These are phyloP conservation scores for Neuroterus valhalla DNA, from an alignment of 1,140 invertebrate species.

Conservation along the genomic window DNA sequence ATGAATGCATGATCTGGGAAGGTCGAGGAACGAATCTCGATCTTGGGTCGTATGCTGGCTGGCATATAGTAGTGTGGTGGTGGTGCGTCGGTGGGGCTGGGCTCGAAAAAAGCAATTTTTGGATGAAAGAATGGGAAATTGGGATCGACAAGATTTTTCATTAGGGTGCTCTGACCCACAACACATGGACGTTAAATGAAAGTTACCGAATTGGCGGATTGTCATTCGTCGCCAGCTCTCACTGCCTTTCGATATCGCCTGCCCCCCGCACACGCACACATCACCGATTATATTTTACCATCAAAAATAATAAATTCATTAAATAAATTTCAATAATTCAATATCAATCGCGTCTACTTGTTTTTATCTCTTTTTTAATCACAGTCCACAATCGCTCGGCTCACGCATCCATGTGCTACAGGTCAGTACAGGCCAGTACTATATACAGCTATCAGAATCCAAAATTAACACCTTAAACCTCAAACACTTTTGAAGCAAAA, in stretches of 20 bases:
- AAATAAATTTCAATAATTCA: slow-evolving; percentile 27
- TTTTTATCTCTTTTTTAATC: slow-evolving; percentile 48
- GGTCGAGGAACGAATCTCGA: neutral
- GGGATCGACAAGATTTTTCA: slow-evolving; percentile 45
- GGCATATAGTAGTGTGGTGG: slow-evolving; percentile 61
- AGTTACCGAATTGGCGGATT: slow-evolving; percentile 46
- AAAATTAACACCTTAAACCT: no score
- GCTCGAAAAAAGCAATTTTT: slow-evolving; percentile 63
- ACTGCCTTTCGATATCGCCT: slow-evolving; percentile 51
- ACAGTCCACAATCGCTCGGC: slow-evolving; percentile 66
- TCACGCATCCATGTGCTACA: slow-evolving; percentile 76
- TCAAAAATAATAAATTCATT: slow-evolving; percentile 5
- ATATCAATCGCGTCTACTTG: slow-evolving; percentile 24
- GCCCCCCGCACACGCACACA: slow-evolving; percentile 67
- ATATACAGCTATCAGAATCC: slow-evolving; percentile 67
- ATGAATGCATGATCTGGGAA: neutral
- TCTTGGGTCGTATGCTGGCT: slow-evolving; percentile 47
- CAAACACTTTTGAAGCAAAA: no score
- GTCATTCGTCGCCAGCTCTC: slow-evolving; percentile 38
- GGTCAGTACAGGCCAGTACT: slow-evolving; percentile 75
- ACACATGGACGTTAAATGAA: slow-evolving; percentile 73
- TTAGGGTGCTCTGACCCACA: slow-evolving; percentile 75
- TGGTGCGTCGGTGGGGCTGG: slow-evolving; percentile 70
- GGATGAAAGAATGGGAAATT: slow-evolving; percentile 47
- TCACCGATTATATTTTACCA: slow-evolving; percentile 54